These are phyloP conservation scores for Erynnis tages DNA, from an alignment of 2,888 invertebrate genomes.

Conservation along the genomic window DNA sequence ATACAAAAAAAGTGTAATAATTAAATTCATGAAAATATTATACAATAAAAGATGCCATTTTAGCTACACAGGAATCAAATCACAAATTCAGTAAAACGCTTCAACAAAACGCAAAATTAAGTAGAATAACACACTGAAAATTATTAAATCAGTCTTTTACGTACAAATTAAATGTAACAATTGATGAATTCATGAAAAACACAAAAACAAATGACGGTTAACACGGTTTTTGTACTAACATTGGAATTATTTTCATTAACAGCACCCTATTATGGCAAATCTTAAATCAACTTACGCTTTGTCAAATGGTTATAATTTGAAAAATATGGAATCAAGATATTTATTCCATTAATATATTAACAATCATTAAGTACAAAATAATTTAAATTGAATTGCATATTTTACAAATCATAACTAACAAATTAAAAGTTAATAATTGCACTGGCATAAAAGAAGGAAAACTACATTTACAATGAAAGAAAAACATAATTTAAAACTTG, in stretches of 20 bases:
- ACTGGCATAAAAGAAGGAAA: slow-evolving; percentile 1
- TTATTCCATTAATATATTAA: background rate
- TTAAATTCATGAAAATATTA: slow-evolving; percentile 26
- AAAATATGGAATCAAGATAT: slow-evolving; percentile 12
- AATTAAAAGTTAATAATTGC: slow-evolving; percentile 24
- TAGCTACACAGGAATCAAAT: slow-evolving; percentile 29
- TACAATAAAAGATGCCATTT: slow-evolving; percentile 28
- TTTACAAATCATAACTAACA: background rate
- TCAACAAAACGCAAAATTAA: slow-evolving; percentile 40
- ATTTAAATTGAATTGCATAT: background rate
- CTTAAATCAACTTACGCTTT: slow-evolving; percentile 6
- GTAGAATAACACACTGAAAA: slow-evolving; percentile 50
- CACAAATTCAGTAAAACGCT: too few species aligned
- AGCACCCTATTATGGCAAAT: slow-evolving; percentile 63
- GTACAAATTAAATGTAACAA: slow-evolving; percentile 41
- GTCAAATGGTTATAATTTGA: background rate
- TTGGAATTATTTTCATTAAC: slow-evolving; percentile 49
- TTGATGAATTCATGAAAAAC: slow-evolving; percentile 34
- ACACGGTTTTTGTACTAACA: slow-evolving; percentile 57
- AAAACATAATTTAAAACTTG: background rate
- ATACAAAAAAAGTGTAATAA: slow-evolving; percentile 10
- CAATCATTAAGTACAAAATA: too few species aligned
- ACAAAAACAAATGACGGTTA: slow-evolving; percentile 39
- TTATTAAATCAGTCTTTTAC: slow-evolving; percentile 68
- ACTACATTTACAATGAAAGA: background rate